A percentile compares a stretch with the other conserved stretches of the same genome.
phyloP scores from a whole-genome alignment of 2,113 vertebrate species.

The Odocoileus virginianus region DNA sequence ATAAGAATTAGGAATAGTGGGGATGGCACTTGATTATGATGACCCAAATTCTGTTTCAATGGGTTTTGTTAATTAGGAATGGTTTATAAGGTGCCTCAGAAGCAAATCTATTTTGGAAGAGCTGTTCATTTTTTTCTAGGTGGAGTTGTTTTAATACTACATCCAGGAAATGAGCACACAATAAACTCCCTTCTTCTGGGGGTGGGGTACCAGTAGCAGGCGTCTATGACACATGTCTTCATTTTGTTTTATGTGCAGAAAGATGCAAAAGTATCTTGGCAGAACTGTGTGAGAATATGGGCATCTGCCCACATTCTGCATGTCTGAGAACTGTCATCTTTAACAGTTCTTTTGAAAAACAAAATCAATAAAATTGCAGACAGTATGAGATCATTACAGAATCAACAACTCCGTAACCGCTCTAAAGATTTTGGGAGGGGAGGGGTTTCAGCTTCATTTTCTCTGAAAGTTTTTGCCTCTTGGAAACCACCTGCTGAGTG shows the following conservation, averaged over 20 bases:
- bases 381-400: conserved; percentile 44
- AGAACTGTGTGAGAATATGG: conserved; percentile 53
- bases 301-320: conserved; percentile 49
- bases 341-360: conserved; percentile 44
- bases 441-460: neutral
- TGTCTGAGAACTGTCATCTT: conserved; percentile 57
- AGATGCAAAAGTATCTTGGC: conserved; percentile 62
- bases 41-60: conserved; percentile 26
- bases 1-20: conserved; percentile 56
- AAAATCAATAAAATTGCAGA: conserved; percentile 58
- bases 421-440: neutral
- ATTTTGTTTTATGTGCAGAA: conserved; percentile 64
- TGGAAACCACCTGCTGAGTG: conserved; percentile 1
- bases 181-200: neutral
- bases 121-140: conserved; percentile 31
- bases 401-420: conserved; percentile 15
- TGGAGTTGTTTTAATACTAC: conserved; percentile 59
- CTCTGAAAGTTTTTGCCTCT: neutral
- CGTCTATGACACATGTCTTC: conserved; percentile 60
- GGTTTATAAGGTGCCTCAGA: conserved; percentile 21
- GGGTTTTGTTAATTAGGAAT: conserved; percentile 25
- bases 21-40: conserved; percentile 45
- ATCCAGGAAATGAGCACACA: conserved; percentile 53
- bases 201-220: conserved; percentile 13
- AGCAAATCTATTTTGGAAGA: conserved; percentile 35